A percentile compares a stretch with the other conserved stretches of the same genome.
phyloP scores from a whole-genome alignment of 2,888 invertebrate genomes.

The Meloe dianella region DNA sequence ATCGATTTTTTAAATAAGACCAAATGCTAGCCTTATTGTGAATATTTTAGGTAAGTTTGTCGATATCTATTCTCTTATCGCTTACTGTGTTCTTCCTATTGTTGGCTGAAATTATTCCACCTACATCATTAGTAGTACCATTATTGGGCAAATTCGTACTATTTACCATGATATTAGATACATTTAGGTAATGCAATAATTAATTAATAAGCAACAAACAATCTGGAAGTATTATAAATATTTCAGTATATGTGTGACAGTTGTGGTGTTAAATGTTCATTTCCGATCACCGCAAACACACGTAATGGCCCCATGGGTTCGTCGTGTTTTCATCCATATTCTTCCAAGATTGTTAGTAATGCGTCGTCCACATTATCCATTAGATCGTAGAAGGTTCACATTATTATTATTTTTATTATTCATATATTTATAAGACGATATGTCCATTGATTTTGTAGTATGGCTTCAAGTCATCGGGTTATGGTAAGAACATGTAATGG shows the following conservation, averaged over 20 bases:
- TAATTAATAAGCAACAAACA: not conserved
- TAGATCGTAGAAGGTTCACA: conserved; percentile 65
- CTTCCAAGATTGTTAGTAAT: conserved; percentile 92
- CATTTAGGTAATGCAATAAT: conserved; percentile 75
- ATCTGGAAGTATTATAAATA: not conserved
- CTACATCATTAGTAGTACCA: conserved; percentile 91
- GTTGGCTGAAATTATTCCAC: conserved; percentile 86
- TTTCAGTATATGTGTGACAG: conserved; percentile 62
- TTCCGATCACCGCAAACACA: conserved; percentile 98
- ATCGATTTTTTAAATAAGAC: not conserved
- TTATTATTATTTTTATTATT: not conserved
- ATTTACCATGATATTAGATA: conserved; percentile 95
- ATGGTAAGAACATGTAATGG: conserved; percentile 82
- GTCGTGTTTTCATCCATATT: conserved; percentile 94
- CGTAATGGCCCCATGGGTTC: conserved; percentile 97
- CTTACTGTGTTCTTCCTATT: conserved; percentile 96
- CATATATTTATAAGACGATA: not conserved
- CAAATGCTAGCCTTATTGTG: not conserved
- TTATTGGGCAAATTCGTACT: conserved; percentile 93
- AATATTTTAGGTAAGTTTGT: conserved; percentile 80
- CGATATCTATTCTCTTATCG: conserved; percentile 92
- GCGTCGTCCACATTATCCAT: conserved; percentile 78
- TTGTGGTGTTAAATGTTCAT: conserved; percentile 96
- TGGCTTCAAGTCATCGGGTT: conserved; percentile 61
- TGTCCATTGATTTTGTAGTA: conserved; percentile 24